Base-by-base conservation (phyloP, 2,113 vertebrate species). In the Rhinolophus ferrumequinum region DNA sequence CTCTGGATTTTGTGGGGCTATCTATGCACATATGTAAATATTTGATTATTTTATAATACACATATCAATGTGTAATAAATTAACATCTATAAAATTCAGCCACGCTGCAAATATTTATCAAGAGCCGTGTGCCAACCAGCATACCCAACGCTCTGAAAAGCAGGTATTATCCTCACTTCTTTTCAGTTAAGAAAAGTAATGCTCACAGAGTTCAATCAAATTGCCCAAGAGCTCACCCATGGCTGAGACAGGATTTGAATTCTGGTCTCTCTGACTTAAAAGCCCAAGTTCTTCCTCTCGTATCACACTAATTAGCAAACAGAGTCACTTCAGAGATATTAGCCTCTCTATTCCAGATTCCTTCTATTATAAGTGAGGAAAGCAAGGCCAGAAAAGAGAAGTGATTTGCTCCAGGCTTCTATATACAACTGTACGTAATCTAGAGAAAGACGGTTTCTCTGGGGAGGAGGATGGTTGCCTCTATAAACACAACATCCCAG, bases 401-500 rank as follows among this genome's bases (percentile, higher is more conserved):
- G 33, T 24, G 8, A 41, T 76, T 96, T 66, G 9, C 2, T 50
- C 12, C 21, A 15, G 15, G 12, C 19, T 86, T 88, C 24, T 35
- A 10, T 28, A 22, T 91, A 62, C 28, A 64, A 18, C 28, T 64
- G 41, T 30, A 60, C 13, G 28, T 62, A 62, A 28, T n/a, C 93
- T 87, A 60, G 35, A 97, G 95, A 76, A 73, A 90, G 52, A 76
- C 58, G 64, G 52, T 93, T 92, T 96, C 72, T 93, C 88, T 54
- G 24, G 82, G 80, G 33, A 94, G 72, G 79, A 97, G 73, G 90
- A 64, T 77, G 2, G 6, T 92, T 95, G 94, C 35, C 96, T 91
- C 94, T 97, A 81, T 95, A 97, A 97, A 87, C 2, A 3, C 15
- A 88, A 47, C 8, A 58, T 41, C 19, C 26, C 44, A 70, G 18